Evolutionary conservation across 2,113 vertebrate genomes (phyloP), one percentile per base, ranked within the genome.

Genomic region (Phylloscopus whistleri): DNA sequence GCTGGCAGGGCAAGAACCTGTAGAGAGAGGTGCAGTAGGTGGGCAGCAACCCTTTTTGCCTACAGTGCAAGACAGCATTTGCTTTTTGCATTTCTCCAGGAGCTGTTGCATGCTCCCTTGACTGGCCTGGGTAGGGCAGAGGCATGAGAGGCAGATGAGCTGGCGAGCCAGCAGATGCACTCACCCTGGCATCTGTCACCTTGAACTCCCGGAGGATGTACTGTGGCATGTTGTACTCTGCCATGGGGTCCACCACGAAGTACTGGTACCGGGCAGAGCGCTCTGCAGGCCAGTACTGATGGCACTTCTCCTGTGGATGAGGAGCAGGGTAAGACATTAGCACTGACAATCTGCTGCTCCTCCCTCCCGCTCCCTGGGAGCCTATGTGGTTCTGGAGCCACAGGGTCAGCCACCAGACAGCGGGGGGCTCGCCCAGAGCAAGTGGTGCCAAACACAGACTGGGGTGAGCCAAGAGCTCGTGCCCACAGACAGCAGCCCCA

Each of bases 181-280:
- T 94, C 87, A 99, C 99, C 98, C 99, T 98, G 96, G 99, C 99
- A 13, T 99, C 99, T 0, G 99, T 99, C 97, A 99, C 99, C 95
- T 99, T 99, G 97, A 99, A 99, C 96, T 99, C 99, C 35, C 99
- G 98, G n/a, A 99, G 97, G 95, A 99, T 99, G 92, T 99, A 99
- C 98, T 99, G 99, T 1, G 99, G 99, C 99, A 99, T 99, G 98
- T 99, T 99, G 98, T 99, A 99, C 92, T 99, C 99, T 8, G 99
- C 99, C 99, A 99, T 99, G 6, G 99, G 99, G 91, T 99, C 99
- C 92, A 99, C 99, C 18, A 99, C 99, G 4, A 99, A 99, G 97
- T 99, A 99, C 95, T 99, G 99, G 98, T 99, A 99, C 21, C 99
- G 98, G 58, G 99, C 99, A 35, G 99, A 99, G 81, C 98, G 99